A percentile compares a stretch with the other conserved stretches of the same genome.
These are phyloP conservation scores for Prinia subflava DNA, from an alignment of 2,113 vertebrate species.

Conservation along the genomic window DNA sequence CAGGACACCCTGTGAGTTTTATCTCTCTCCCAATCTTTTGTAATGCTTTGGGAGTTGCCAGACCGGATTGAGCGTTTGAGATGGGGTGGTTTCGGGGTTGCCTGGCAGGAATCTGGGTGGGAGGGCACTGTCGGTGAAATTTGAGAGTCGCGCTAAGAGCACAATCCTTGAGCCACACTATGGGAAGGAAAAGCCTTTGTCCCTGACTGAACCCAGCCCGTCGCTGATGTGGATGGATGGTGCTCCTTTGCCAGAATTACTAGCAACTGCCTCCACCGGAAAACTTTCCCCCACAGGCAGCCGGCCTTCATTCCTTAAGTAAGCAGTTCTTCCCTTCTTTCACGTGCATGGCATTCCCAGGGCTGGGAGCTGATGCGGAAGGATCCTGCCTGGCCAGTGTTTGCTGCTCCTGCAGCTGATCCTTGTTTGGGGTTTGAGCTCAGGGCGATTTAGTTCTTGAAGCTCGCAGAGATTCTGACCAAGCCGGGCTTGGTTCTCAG, in stretches of 20 bases:
- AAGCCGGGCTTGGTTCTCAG: not conserved
- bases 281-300: not conserved
- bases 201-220: not conserved
- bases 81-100: slow-evolving; percentile 32
- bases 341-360: not conserved
- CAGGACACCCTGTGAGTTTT: slow-evolving; percentile 24
- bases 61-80: not conserved
- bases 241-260: not conserved
- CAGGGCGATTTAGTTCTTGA: not conserved
- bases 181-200: not conserved
- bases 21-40: slow-evolving; percentile 17
- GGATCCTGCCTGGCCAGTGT: not conserved
- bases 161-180: not conserved
- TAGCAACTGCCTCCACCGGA: not conserved
- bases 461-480: not conserved
- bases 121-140: slow-evolving; percentile 10
- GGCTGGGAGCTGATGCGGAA: not conserved
- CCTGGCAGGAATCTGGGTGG: slow-evolving; percentile 36
- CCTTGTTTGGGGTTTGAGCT: not conserved
- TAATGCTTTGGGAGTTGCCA: not conserved
- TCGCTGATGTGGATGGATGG: not conserved
- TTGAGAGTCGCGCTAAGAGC: not conserved
- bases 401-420: not conserved
- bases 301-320: not conserved
- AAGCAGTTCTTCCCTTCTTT: not conserved